These are phyloP conservation scores for Aleiodes leptofemur DNA, from an alignment of 2,888 invertebrate species.

Conservation along the genomic window DNA sequence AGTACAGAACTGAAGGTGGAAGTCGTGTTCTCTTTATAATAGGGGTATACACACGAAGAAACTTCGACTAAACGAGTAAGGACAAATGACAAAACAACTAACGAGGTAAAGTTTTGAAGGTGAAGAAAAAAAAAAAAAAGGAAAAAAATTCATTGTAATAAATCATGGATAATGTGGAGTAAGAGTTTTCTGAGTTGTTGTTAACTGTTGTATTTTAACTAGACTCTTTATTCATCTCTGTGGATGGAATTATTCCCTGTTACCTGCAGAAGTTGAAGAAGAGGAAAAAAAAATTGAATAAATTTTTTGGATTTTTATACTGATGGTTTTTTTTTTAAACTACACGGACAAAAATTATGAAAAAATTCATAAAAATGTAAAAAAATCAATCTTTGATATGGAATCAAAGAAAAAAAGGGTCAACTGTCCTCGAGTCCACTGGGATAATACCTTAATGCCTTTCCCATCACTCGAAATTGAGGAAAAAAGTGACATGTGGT, in stretches of 20 bases:
- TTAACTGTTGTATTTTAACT: too few relatives aligned
- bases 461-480: neutral
- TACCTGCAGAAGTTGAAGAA: too few relatives aligned
- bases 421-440: too few relatives aligned
- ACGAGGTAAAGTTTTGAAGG: constrained; percentile 4
- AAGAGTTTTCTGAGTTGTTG: neutral
- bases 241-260: neutral
- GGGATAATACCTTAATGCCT: neutral
- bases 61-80: constrained; percentile 8
- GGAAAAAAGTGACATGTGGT: neutral
- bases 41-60: constrained; percentile 6
- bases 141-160: too few relatives aligned
- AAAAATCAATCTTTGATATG: too few relatives aligned
- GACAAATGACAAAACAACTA: constrained; percentile 28
- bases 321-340: neutral
- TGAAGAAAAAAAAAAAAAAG: neutral
- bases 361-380: too few relatives aligned
- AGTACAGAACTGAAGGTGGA: neutral
- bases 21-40: constrained; percentile 18
- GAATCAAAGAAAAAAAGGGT: too few relatives aligned
- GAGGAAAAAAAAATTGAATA: neutral
- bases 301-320: neutral
- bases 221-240: neutral
- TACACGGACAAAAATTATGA: too few relatives aligned
- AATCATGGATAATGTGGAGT: neutral